phyloP scores from a whole-genome alignment of 2,888 invertebrate species.

The Oxyteleia sp. region DNA sequence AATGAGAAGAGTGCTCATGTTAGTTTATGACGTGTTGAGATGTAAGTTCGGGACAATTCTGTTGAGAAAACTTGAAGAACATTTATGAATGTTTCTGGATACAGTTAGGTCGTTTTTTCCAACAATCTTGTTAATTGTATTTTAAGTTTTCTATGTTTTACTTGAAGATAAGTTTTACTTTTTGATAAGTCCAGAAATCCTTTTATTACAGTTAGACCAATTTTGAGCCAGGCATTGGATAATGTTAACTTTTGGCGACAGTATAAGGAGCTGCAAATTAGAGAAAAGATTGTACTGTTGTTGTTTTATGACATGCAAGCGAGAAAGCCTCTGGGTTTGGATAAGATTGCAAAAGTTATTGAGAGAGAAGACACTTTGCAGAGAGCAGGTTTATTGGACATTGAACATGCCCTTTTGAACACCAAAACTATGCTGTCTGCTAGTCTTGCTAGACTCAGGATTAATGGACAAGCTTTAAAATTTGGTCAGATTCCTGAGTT shows the following conservation, averaged over 20 bases:
- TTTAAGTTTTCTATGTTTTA: too few species aligned
- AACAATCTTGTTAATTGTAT: too few species aligned
- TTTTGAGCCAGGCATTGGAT: conserved; percentile 90
- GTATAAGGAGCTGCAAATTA: conserved; percentile 87
- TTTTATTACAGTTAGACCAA: conserved; percentile 90
- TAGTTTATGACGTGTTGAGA: conserved; percentile 92
- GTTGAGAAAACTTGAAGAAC: too few species aligned
- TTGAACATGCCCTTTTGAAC: conserved; percentile 90
- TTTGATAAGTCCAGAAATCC: not conserved
- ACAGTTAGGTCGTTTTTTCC: too few species aligned
- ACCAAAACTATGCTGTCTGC: conserved; percentile 92
- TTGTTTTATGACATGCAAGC: conserved; percentile 92
- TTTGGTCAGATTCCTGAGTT: conserved; percentile 87
- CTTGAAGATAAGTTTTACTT: too few species aligned
- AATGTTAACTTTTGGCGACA: conserved; percentile 90
- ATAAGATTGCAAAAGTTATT: conserved; percentile 72
- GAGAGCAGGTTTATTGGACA: conserved; percentile 87
- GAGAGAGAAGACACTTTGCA: conserved; percentile 77
- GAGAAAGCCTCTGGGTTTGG: conserved; percentile 88
- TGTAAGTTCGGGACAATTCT: too few species aligned
- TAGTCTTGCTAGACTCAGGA: conserved; percentile 92
- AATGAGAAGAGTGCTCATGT: conserved; percentile 92
- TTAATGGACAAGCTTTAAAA: conserved; percentile 91
- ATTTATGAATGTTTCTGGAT: too few species aligned
- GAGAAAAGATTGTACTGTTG: conserved; percentile 89